Evolutionary conservation across 1,140 invertebrate genomes (phyloP).

Genomic region (Drosophila kepulauana): DNA sequence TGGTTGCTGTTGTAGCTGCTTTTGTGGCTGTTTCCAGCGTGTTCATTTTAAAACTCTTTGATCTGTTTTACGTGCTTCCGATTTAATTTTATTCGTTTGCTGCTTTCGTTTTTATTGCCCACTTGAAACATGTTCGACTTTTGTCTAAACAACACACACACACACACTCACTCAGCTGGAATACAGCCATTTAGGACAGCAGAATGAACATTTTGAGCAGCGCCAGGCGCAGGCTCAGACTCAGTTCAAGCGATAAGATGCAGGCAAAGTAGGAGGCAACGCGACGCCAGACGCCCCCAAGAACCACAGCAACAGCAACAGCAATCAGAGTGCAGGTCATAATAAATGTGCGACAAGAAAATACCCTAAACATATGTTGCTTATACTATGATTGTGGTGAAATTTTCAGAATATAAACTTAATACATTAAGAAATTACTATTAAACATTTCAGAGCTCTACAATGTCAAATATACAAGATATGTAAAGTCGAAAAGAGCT

Average conservation of each 20-base stretch:
- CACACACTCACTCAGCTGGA: slow-evolving; percentile 1
- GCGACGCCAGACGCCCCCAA: slow-evolving; percentile 24
- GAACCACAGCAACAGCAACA: background rate
- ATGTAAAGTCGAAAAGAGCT: no score
- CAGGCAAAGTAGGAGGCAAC: slow-evolving; percentile 2
- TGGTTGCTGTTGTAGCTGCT: slow-evolving; percentile 19
- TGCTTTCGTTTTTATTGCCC: slow-evolving; percentile 76
- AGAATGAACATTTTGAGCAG: slow-evolving; percentile 45
- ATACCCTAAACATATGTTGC: slow-evolving; percentile 4
- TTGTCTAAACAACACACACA: slow-evolving; percentile 52
- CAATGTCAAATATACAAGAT: no score
- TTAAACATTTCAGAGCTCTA: no score
- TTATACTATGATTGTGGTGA: no score
- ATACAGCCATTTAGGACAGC: slow-evolving; percentile 55
- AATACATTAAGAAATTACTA: no score
- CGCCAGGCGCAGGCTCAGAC: slow-evolving; percentile 39
- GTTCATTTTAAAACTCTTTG: slow-evolving; percentile 56
- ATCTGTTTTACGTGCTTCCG: slow-evolving; percentile 72
- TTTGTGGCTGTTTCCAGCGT: slow-evolving; percentile 38
- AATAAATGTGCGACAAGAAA: background rate
- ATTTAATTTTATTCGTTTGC: slow-evolving; percentile 55
- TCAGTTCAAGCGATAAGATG: slow-evolving; percentile 41
- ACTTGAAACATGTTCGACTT: slow-evolving; percentile 62
- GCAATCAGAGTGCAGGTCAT: background rate
- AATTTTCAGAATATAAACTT: background rate